Percentiles rank a stretch among this genome's conserved stretches.
phyloP scores from a whole-genome alignment of 2,888 invertebrate species.

The Cephus rjabovi region DNA sequence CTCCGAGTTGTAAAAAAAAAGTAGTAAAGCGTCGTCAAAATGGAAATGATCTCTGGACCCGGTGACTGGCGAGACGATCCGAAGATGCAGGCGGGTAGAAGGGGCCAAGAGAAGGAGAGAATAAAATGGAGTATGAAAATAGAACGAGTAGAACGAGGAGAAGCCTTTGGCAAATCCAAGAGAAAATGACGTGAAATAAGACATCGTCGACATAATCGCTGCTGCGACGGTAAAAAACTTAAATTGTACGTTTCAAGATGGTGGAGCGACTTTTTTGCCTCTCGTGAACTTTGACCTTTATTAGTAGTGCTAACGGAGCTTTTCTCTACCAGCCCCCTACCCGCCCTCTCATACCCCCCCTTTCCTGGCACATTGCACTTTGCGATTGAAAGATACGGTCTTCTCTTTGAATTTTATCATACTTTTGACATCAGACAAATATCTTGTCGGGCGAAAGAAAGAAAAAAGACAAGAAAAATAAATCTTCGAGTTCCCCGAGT shows the following conservation, averaged over 20 bases:
- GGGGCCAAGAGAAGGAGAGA: background rate
- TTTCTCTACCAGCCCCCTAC: conserved; percentile 14
- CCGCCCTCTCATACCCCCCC: conserved; percentile 8
- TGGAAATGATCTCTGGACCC: conserved; percentile 14
- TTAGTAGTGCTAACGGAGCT: background rate
- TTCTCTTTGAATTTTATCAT: background rate
- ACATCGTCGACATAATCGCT: background rate
- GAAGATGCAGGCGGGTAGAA: background rate
- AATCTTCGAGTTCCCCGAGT: background rate
- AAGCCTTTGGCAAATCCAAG: background rate
- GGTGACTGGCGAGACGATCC: background rate
- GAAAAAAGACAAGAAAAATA: background rate
- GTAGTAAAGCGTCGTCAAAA: conserved; percentile 18
- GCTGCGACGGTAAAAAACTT: background rate
- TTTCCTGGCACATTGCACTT: background rate
- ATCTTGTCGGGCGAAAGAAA: background rate
- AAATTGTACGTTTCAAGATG: background rate
- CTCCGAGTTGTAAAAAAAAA: conserved; percentile 16
- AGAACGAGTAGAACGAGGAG: background rate
- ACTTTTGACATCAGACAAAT: background rate
- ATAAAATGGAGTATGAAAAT: background rate
- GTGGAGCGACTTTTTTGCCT: background rate
- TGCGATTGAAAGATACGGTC: conserved; percentile 11
- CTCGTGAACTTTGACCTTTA: background rate
- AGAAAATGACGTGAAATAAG: conserved; percentile 10